Evolutionary conservation across 92 coral and sea anemone species (phyloP).

Genomic region (Bergia puertoricense): DNA sequence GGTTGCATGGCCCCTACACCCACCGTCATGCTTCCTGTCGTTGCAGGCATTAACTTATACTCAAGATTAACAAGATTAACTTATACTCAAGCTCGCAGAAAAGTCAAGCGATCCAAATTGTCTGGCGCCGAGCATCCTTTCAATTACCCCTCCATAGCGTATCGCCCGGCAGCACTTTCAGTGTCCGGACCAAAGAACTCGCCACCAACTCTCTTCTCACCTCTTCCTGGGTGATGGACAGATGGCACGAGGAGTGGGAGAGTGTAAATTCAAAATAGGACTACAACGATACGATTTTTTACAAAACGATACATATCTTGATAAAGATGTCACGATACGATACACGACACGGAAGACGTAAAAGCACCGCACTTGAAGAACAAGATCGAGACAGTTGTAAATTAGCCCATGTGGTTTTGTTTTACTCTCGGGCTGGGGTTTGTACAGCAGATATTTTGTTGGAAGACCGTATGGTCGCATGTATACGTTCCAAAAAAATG

Average conservation of each 20-base stretch:
- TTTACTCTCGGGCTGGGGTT: too few relatives aligned
- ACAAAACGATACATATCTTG: too few relatives aligned
- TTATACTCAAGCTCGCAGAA: conserved; percentile 2
- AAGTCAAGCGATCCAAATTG: not conserved
- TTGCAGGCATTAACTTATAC: not conserved
- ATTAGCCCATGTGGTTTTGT: too few relatives aligned
- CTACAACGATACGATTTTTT: too few relatives aligned
- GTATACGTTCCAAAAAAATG: too few relatives aligned
- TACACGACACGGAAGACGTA: too few relatives aligned
- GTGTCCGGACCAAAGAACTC: conserved; percentile 19
- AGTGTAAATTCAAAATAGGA: not conserved
- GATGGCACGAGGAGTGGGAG: conserved; percentile 29
- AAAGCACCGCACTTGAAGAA: too few relatives aligned
- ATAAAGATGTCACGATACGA: too few relatives aligned
- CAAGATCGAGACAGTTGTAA: too few relatives aligned
- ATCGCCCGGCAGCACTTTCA: conserved; percentile 1
- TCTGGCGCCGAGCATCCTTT: not conserved
- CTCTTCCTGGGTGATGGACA: conserved; percentile 20
- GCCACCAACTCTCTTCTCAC: conserved; percentile 32
- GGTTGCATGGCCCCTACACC: not conserved
- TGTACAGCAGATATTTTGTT: too few relatives aligned
- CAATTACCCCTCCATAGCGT: not conserved
- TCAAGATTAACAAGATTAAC: not conserved
- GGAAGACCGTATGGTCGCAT: too few relatives aligned
- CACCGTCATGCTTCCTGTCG: conserved; percentile 8